Percentiles rank a stretch among this genome's conserved stretches.
Conservation (phyloP, 2,113 vertebrate species). For the Columbina picui region DNA sequence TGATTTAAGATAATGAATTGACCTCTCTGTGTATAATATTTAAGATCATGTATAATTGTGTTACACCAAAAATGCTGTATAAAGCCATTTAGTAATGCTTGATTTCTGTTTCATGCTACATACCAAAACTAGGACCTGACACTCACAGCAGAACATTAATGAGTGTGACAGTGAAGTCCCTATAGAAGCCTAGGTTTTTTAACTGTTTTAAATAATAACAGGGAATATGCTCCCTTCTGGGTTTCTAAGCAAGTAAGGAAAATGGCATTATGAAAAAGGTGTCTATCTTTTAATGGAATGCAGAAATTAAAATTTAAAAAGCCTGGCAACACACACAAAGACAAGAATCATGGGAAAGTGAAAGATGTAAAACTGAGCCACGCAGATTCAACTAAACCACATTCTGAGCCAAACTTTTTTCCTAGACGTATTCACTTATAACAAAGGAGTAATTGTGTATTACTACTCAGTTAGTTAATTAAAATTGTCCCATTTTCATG, state of each 20-base stretch:
- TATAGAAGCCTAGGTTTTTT: background rate
- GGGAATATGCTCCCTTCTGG: background rate
- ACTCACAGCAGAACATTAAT: background rate
- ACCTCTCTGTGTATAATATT: background rate
- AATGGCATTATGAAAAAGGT: background rate
- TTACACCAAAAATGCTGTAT: background rate
- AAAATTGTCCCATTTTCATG: background rate
- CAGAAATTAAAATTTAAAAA: conserved; percentile 21
- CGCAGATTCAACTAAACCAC: background rate
- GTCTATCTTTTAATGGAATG: background rate
- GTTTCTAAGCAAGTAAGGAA: conserved; percentile 21
- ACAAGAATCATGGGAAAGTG: background rate
- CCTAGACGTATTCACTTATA: background rate
- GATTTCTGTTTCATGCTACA: conserved; percentile 17
- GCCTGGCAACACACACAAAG: background rate
- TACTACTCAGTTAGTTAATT: background rate
- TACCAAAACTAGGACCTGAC: conserved; percentile 22
- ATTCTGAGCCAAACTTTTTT: background rate
- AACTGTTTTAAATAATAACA: conserved; percentile 21
- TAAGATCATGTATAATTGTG: conserved; percentile 35
- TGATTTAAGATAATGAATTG: conserved; percentile 48
- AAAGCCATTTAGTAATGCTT: conserved; percentile 4
- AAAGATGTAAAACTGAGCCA: background rate
- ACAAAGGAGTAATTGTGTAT: background rate
- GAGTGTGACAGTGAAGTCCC: background rate